These are phyloP conservation scores for Leptobrachium ailaonicum DNA, from an alignment of 2,113 vertebrate genomes.

Conservation along the genomic window DNA sequence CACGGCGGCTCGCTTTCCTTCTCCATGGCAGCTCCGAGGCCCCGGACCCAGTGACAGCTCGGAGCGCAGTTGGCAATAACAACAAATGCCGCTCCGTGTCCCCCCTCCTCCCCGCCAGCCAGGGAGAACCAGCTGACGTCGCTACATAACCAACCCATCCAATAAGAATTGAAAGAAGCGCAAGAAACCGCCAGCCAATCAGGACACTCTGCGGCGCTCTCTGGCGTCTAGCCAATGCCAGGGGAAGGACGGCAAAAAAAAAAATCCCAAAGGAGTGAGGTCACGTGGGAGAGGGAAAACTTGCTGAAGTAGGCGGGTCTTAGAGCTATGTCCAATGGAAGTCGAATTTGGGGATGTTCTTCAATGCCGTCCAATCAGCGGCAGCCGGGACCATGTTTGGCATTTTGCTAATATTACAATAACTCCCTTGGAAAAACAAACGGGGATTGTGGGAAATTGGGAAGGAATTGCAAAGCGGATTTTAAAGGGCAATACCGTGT, in stretches of 20 bases:
- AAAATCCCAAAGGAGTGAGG: background rate
- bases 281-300: background rate
- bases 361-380: no score
- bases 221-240: background rate
- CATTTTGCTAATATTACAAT: no score
- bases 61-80: background rate
- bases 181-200: background rate
- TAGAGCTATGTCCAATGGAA: background rate
- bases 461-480: no score
- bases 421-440: no score
- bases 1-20: constrained; percentile 2
- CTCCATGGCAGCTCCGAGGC: background rate
- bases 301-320: background rate
- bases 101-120: background rate
- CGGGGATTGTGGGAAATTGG: no score
- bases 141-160: background rate
- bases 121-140: background rate
- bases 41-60: no score
- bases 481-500: no score
- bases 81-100: background rate
- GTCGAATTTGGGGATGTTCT: no score
- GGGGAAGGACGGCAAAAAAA: background rate
- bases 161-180: no score
- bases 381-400: no score
- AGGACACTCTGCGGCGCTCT: background rate